Percentiles rank a stretch among this genome's conserved stretches.
These are phyloP conservation scores for Albula goreensis DNA, from an alignment of 2,113 vertebrate genomes.

Conservation along the genomic window DNA sequence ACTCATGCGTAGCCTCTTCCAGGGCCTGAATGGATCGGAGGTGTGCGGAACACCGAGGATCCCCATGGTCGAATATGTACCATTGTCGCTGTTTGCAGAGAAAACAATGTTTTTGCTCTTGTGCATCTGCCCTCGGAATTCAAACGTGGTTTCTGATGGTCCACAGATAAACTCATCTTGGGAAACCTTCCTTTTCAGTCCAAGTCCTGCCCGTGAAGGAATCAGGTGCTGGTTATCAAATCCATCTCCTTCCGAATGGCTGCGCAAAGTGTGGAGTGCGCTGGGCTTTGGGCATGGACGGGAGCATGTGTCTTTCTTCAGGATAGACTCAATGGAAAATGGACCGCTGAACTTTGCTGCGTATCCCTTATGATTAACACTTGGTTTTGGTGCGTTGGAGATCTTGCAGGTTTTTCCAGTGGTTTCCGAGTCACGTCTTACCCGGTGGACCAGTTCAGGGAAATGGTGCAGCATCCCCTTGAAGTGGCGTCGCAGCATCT, in stretches of 20 bases:
- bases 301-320: constrained; percentile 44
- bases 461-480: constrained; percentile 54
- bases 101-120: neutral
- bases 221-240: too few relatives aligned
- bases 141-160: neutral
- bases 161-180: neutral
- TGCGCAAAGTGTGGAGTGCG: neutral
- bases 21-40: neutral
- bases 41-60: neutral
- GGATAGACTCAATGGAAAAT: constrained; percentile 67
- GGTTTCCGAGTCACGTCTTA: constrained; percentile 13
- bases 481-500: constrained; percentile 65
- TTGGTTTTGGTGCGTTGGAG: neutral
- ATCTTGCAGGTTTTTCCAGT: neutral
- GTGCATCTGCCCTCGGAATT: neutral
- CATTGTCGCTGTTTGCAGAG: neutral
- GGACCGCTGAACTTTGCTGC: constrained; percentile 56
- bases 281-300: neutral
- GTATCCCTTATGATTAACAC: neutral
- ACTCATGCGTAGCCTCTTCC: neutral
- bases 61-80: neutral
- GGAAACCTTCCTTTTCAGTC: neutral
- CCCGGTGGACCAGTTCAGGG: constrained; percentile 43
- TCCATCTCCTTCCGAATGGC: neutral
- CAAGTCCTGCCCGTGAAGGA: neutral